phyloP scores from a whole-genome alignment of 2,797 vertebrate genomes.

The Hybognathus amarus region DNA sequence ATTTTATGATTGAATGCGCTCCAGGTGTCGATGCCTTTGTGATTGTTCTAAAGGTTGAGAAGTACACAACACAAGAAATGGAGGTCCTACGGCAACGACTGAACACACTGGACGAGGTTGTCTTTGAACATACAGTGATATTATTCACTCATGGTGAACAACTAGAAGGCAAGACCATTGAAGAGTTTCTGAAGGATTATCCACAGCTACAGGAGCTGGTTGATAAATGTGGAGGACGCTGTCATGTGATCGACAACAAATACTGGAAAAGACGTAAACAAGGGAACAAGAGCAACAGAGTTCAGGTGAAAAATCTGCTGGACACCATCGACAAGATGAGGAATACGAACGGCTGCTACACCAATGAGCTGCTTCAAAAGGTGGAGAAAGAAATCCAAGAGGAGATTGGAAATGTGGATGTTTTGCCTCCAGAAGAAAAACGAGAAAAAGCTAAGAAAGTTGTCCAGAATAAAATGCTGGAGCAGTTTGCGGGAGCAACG shows the following conservation, averaged over 20 bases:
- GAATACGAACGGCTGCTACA: constrained; percentile 2
- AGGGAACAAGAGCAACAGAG: too few relatives aligned
- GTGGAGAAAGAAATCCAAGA: neutral
- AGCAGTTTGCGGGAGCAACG: neutral
- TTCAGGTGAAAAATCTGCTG: constrained; percentile 39
- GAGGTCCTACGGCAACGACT: too few relatives aligned
- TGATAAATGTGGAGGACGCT: neutral
- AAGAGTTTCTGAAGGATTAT: neutral
- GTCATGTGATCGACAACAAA: too few relatives aligned
- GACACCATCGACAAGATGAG: constrained; percentile 36
- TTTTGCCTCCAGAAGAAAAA: neutral
- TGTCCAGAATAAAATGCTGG: neutral
- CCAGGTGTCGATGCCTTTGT: too few relatives aligned
- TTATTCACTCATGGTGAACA: too few relatives aligned
- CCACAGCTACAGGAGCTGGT: neutral
- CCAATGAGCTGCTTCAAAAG: neutral
- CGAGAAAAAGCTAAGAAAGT: neutral
- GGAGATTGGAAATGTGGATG: neutral
- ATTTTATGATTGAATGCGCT: too few relatives aligned
- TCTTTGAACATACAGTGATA: neutral
- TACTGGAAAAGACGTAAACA: too few relatives aligned
- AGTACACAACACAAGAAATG: too few relatives aligned
- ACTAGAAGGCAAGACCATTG: constrained; percentile 13
- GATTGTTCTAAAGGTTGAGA: too few relatives aligned
- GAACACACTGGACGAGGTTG: too few relatives aligned